These are phyloP conservation scores for Microtus richardsoni DNA, from an alignment of 2,113 vertebrate species.

Conservation along the genomic window DNA sequence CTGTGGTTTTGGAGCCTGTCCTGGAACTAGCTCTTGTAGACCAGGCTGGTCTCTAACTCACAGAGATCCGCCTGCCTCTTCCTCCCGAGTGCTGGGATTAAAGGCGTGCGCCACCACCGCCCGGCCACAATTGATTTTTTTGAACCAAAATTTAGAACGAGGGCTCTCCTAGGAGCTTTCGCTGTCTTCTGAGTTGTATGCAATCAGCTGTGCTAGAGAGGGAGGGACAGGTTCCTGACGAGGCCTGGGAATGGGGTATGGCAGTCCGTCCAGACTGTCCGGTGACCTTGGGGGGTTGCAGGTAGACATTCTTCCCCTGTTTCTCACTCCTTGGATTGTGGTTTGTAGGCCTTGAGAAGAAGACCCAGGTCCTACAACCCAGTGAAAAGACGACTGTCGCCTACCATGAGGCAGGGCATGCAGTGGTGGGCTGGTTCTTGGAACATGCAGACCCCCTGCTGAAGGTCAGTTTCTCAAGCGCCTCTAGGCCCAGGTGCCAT, in stretches of 20 bases:
- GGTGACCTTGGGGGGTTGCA: not conserved
- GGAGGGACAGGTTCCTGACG: not conserved
- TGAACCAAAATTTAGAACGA: not conserved
- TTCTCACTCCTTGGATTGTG: not conserved
- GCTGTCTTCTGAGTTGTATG: not conserved
- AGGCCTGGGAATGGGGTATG: not conserved
- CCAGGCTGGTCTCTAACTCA: too few relatives aligned
- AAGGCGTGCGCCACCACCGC: too few relatives aligned
- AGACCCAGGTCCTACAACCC: slow-evolving; percentile 85
- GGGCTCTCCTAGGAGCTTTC: not conserved
- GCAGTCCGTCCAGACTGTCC: not conserved
- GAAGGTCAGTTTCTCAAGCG: slow-evolving; percentile 69
- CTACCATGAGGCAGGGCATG: slow-evolving; percentile 85
- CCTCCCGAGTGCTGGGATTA: too few relatives aligned
- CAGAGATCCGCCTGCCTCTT: too few relatives aligned
- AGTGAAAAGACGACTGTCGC: slow-evolving; percentile 82
- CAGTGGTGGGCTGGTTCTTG: slow-evolving; percentile 85
- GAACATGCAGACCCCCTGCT: slow-evolving; percentile 84
- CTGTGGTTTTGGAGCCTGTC: too few relatives aligned
- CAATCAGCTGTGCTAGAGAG: not conserved
- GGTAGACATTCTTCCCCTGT: too few relatives aligned
- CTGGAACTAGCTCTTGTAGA: too few relatives aligned
- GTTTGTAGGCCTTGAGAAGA: slow-evolving; percentile 86
- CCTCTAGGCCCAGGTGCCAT: not conserved
- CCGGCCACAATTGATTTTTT: not conserved